Evolutionary conservation across 2,797 vertebrate genomes (phyloP).

Genomic region (Garrulus glandarius): DNA sequence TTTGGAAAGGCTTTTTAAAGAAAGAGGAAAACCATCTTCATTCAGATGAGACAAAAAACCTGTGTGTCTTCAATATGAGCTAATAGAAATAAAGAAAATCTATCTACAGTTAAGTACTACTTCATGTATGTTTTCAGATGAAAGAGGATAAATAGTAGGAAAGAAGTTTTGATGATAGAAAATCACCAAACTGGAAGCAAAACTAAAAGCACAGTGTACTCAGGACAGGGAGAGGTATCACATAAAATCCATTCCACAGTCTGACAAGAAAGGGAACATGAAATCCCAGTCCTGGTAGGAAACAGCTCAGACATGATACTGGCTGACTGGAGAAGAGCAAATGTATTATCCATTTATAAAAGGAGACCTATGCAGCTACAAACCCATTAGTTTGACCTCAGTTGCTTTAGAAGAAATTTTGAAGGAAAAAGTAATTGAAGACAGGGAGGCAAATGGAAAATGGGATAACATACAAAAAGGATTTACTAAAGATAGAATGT

Average conservation of each 20-base stretch:
- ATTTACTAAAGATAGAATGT: conserved; percentile 43
- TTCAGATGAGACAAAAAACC: not conserved
- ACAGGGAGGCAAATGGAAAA: conserved; percentile 38
- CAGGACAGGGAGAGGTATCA: not conserved
- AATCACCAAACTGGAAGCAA: not conserved
- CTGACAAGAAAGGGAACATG: not conserved
- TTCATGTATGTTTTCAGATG: not conserved
- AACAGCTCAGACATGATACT: not conserved
- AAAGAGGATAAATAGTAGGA: not conserved
- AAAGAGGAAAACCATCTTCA: not conserved
- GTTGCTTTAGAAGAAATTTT: conserved; percentile 27
- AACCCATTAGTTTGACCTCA: conserved; percentile 37
- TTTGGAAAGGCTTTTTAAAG: not conserved
- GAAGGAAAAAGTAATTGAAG: conserved; percentile 48
- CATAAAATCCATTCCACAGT: not conserved
- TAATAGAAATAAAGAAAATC: not conserved
- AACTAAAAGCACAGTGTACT: not conserved
- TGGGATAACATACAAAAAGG: conserved; percentile 47
- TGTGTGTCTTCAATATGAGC: not conserved
- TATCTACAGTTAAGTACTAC: not conserved
- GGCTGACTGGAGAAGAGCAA: conserved; percentile 5
- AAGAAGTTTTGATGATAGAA: not conserved
- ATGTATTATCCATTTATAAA: conserved; percentile 3
- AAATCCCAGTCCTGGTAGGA: conserved; percentile 10
- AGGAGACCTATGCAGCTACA: not conserved